Conservation (phyloP, 2,113 vertebrate species). For the Hippocampus zosterae region DNA sequence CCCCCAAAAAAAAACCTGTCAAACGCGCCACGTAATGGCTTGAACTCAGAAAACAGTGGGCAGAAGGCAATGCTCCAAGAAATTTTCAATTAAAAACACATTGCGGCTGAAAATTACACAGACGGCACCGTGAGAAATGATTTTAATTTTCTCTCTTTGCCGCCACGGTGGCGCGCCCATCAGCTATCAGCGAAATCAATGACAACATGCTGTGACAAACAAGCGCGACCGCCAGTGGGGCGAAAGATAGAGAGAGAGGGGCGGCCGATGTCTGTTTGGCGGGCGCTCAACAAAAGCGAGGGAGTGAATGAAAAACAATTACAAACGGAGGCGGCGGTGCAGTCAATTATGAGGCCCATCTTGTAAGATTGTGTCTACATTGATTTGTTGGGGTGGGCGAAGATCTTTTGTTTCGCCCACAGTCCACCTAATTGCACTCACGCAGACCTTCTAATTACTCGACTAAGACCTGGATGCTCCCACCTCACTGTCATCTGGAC, state of each 20-base stretch:
- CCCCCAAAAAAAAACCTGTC: neutral
- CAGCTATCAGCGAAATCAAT: constrained; percentile 52
- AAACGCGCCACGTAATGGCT: neutral
- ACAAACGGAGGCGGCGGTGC: constrained; percentile 29
- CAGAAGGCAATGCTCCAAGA: neutral
- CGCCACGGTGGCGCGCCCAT: constrained; percentile 20
- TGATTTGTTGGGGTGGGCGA: constrained; percentile 61
- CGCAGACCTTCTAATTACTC: constrained; percentile 63
- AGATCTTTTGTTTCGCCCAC: constrained; percentile 42
- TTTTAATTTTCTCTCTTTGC: constrained; percentile 16
- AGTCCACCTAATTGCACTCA: constrained; percentile 61
- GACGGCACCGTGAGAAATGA: neutral
- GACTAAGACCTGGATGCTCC: constrained; percentile 51
- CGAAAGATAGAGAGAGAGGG: neutral
- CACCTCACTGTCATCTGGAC: constrained; percentile 39
- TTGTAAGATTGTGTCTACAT: constrained; percentile 61
- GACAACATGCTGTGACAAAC: constrained; percentile 26
- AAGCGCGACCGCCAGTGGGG: constrained; percentile 12
- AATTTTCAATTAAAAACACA: constrained; percentile 17
- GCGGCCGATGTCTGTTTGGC: constrained; percentile 2
- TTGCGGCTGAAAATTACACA: constrained; percentile 2
- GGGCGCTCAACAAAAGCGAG: neutral
- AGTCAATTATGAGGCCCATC: constrained; percentile 68
- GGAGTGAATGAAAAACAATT: constrained; percentile 19
- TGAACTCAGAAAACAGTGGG: neutral